Percentiles rank a stretch among this genome's conserved stretches.
Conservation (phyloP, 2,888 invertebrate genomes). For the Trachelus stipa region DNA sequence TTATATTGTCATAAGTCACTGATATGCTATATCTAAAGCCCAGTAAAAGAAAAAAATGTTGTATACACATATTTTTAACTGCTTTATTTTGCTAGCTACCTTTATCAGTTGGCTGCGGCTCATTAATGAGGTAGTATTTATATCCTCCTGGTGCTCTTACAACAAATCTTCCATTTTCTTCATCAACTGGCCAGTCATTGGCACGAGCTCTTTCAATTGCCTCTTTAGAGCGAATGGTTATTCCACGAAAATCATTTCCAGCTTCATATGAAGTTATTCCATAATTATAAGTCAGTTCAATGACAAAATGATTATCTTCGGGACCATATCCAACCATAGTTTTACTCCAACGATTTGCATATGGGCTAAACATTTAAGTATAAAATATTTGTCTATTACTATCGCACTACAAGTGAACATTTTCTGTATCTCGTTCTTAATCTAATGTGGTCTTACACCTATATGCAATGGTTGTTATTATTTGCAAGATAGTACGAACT, state of each 20-base stretch:
- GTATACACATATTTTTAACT: neutral
- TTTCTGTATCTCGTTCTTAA: neutral
- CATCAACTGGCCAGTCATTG: conserved; percentile 78
- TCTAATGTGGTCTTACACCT: neutral
- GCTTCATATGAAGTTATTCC: conserved; percentile 86
- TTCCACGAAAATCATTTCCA: conserved; percentile 92
- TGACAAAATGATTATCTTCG: conserved; percentile 93
- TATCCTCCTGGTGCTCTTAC: conserved; percentile 94
- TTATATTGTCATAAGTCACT: neutral
- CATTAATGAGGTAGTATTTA: conserved; percentile 83
- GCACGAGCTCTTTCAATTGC: conserved; percentile 79
- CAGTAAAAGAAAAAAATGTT: conserved; percentile 14
- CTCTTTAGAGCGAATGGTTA: conserved; percentile 85
- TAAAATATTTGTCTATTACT: neutral
- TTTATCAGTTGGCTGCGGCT: conserved; percentile 75
- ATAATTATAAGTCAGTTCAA: conserved; percentile 98
- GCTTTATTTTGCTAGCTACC: conserved; percentile 66
- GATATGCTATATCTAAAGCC: neutral
- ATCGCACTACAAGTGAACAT: neutral
- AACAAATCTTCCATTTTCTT: conserved; percentile 73
- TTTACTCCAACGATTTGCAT: conserved; percentile 98
- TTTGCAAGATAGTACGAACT: neutral
- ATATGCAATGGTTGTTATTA: neutral
- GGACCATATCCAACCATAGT: conserved; percentile 99
- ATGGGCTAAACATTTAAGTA: conserved; percentile 77